These are phyloP conservation scores for Deroplatys truncata DNA, from an alignment of 2,888 invertebrate species.

Conservation along the genomic window DNA sequence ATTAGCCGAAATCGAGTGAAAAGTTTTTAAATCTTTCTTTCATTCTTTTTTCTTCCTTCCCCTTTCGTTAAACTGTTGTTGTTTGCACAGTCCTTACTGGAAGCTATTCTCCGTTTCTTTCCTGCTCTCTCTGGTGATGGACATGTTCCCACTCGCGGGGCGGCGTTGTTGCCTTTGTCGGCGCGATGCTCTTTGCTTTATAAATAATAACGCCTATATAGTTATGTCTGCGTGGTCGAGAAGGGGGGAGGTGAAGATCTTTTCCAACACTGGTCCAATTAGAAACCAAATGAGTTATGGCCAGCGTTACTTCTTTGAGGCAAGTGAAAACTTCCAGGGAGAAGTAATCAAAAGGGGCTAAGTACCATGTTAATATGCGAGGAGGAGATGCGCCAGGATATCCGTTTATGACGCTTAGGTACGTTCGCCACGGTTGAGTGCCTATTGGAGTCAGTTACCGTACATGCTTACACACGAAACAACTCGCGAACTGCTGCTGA, in stretches of 20 bases:
- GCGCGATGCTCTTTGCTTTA: not conserved
- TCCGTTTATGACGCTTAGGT: not conserved
- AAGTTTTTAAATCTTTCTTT: not conserved
- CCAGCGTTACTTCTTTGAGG: not conserved
- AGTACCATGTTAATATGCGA: not conserved
- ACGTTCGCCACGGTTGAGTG: not conserved
- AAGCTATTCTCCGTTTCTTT: not conserved
- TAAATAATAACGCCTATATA: not conserved
- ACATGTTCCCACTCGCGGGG: not conserved
- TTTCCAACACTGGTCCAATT: constrained; percentile 13
- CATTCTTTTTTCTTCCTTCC: not conserved
- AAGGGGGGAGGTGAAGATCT: not conserved
- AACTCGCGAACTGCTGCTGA: too few species aligned
- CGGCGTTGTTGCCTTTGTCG: constrained; percentile 2
- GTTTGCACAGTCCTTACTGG: not conserved
- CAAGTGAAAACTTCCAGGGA: not conserved
- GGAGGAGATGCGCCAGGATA: not conserved
- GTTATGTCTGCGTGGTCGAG: not conserved
- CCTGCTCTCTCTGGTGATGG: not conserved
- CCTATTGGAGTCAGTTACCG: too few species aligned
- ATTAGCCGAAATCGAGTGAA: not conserved
- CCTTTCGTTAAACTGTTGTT: not conserved
- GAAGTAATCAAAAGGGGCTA: not conserved
- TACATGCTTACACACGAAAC: too few species aligned
- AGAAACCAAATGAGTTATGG: not conserved